Base-by-base conservation (phyloP, 2,888 invertebrate genomes). In the Polylopha cassiicola region DNA sequence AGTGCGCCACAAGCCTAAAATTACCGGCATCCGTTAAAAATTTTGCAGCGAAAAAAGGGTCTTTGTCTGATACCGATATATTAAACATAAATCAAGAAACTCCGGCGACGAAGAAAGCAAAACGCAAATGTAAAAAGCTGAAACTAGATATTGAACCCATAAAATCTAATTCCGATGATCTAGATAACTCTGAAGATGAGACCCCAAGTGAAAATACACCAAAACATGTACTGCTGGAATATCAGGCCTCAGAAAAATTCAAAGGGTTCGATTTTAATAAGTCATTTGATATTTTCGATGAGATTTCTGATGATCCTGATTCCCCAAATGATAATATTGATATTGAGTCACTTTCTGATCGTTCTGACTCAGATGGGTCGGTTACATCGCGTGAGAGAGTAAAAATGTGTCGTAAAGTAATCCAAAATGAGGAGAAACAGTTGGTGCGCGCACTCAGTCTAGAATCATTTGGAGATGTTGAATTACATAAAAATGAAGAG, bases 381-480 rank as follows among this genome's bases (percentile, higher is more conserved):
- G 44, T 59, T 0, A 53, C 58, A n/a, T 64, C 61, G 0, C 50
- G 63, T 23, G 50, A 62, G 48, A 0, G 43, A 41, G 5, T 47
- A 2, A 39, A 46, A 36, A 36, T 49, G 45, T 44, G 43, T 7
- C 22, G 43, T 2, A 46, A 47, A 43, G 47, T 8, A 43, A 39
- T 10, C 44, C 30, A 47, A 2, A 51, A 37, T 3, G 48, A 53
- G 14, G 55, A 68, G 2, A 58, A 55, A 10, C 57, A 55, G 4
- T 30, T 59, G 0, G 47, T 64, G 1, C 69, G 65, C 0, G 74
- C 81, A 0, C 48, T 55, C 0, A 73, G 73, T 1, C 68, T 74
- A 0, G 85, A 82, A 36, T 82, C 84, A 0, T 85, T 85, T 32
- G 70, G 57, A 0, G 82, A 82, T 24, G 65, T 85, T 1, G 82